Conservation (phyloP, 2,797 vertebrate species). For the Streptopelia turtur region DNA sequence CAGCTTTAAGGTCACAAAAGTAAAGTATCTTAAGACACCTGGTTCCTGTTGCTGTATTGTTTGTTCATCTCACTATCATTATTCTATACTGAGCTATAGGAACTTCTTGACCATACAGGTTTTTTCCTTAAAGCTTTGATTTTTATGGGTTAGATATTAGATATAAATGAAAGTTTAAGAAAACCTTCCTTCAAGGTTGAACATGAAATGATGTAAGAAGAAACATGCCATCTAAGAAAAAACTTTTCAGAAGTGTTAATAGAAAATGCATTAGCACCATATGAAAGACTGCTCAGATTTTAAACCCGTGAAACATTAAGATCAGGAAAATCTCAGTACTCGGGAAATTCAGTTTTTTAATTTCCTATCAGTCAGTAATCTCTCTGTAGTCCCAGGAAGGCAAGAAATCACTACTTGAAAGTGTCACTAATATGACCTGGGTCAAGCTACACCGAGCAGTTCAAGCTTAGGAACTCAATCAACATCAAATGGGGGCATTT, state of each 20-base stretch:
- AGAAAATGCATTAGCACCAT: slow-evolving; percentile 24
- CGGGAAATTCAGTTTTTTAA: slow-evolving; percentile 49
- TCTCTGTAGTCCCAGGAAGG: slow-evolving; percentile 2
- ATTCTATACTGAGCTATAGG: neutral
- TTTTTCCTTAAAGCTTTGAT: slow-evolving; percentile 27
- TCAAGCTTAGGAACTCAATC: slow-evolving; percentile 11
- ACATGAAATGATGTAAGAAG: slow-evolving; percentile 7
- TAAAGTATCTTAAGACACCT: slow-evolving; percentile 35
- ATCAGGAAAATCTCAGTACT: slow-evolving; percentile 45
- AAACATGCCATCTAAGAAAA: slow-evolving; percentile 15
- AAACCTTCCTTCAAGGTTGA: slow-evolving; percentile 19
- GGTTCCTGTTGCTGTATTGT: slow-evolving; percentile 50
- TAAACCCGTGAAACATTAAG: slow-evolving; percentile 30
- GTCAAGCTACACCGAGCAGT: slow-evolving; percentile 10
- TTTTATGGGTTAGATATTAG: slow-evolving; percentile 25
- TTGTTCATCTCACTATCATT: slow-evolving; percentile 7
- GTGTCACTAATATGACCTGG: neutral
- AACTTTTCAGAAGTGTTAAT: slow-evolving; percentile 49
- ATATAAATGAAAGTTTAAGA: slow-evolving; percentile 11
- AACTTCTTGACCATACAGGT: slow-evolving; percentile 12
- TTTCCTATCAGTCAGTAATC: slow-evolving; percentile 33
- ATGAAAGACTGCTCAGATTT: slow-evolving; percentile 45
- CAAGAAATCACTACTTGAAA: slow-evolving; percentile 53
- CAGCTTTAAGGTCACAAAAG: slow-evolving; percentile 35
- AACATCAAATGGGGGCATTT: neutral